Percentiles rank a stretch among this genome's conserved stretches.
These are phyloP conservation scores for Megaustenia siamemsis DNA, from an alignment of 2,888 invertebrate genomes.

Conservation along the genomic window DNA sequence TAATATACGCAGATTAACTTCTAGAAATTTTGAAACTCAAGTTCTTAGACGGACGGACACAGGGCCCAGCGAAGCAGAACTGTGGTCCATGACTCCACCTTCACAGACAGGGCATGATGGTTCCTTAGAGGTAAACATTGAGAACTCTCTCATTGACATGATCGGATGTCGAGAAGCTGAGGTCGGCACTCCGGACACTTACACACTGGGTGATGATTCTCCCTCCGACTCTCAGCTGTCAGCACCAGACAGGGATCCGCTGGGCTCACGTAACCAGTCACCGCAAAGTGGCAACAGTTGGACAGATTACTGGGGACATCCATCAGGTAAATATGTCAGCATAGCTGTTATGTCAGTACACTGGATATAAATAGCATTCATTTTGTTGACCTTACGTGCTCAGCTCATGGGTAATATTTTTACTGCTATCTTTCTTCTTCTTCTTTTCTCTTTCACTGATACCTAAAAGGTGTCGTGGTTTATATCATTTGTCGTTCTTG, in stretches of 20 bases:
- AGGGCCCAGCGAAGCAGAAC: neutral
- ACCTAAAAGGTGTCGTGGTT: too few relatives aligned
- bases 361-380: too few relatives aligned
- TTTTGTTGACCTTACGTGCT: too few relatives aligned
- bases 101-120: constrained; percentile 25
- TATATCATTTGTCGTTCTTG: too few relatives aligned
- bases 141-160: constrained; percentile 43
- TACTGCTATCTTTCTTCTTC: too few relatives aligned
- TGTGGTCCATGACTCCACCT: constrained; percentile 25
- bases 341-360: too few relatives aligned
- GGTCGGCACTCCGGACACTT: constrained; percentile 34
- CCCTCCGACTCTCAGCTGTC: constrained; percentile 27
- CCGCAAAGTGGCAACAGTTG: constrained; percentile 34
- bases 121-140: constrained; percentile 35
- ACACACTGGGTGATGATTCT: constrained; percentile 19
- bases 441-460: too few relatives aligned
- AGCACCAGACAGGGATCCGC: neutral
- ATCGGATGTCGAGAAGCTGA: constrained; percentile 44
- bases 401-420: too few relatives aligned
- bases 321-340: constrained; percentile 33
- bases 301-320: constrained; percentile 46
- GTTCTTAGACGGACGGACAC: neutral
- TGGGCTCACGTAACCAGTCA: constrained; percentile 13
- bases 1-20: neutral
- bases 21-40: neutral